Evolutionary conservation across 2,888 invertebrate genomes (phyloP).

Genomic region (Eucriotettix oculatus): DNA sequence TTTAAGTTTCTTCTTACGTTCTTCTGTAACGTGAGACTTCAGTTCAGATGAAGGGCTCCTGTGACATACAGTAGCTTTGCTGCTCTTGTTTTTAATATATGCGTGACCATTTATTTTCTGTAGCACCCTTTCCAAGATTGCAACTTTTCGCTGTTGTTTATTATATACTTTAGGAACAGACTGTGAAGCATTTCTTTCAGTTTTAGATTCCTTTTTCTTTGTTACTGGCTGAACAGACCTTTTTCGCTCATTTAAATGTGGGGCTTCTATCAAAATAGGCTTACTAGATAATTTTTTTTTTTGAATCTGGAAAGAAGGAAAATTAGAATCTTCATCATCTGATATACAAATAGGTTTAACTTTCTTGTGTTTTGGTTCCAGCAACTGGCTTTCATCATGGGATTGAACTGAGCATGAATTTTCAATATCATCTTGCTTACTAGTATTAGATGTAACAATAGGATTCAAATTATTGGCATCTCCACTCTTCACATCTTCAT

Average conservation of each 20-base stretch:
- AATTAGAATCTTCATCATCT: neutral
- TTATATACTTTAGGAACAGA: too few relatives aligned
- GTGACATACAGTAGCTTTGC: neutral
- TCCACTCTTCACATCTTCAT: slow-evolving; percentile 14
- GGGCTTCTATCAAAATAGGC: slow-evolving; percentile 5
- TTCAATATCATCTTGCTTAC: too few relatives aligned
- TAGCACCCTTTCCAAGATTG: too few relatives aligned
- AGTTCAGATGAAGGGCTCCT: slow-evolving; percentile 8
- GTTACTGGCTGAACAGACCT: neutral
- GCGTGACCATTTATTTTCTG: neutral
- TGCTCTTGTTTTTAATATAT: neutral
- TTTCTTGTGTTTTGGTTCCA: neutral
- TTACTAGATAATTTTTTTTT: neutral
- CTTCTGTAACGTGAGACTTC: slow-evolving; percentile 22
- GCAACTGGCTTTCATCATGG: slow-evolving; percentile 4
- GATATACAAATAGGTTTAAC: neutral
- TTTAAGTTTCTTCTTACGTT: slow-evolving; percentile 33
- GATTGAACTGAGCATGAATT: too few relatives aligned
- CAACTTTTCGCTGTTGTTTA: too few relatives aligned
- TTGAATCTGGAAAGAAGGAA: neutral
- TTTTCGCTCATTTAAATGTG: neutral
- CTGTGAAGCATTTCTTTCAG: too few relatives aligned
- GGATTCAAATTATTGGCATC: slow-evolving; percentile 5
- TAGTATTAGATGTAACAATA: too few relatives aligned
- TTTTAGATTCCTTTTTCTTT: too few relatives aligned